Base-by-base conservation (phyloP, 92 coral and sea anemone species). In the Metridium senile region DNA sequence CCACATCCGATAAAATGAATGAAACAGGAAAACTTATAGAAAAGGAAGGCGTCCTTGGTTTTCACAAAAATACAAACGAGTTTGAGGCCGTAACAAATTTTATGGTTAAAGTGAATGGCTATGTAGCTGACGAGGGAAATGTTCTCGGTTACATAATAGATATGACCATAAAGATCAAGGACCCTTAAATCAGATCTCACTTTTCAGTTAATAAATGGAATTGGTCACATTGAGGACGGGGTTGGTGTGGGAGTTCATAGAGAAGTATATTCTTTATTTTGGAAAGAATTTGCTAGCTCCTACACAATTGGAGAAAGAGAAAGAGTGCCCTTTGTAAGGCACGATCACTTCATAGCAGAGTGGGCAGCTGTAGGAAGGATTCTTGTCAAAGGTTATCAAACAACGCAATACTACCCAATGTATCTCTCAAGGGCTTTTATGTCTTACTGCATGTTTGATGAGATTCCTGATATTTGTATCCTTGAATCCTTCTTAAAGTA, bases 291-390 rank as follows among this genome's bases (percentile, higher is more conserved):
- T 56, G 43, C 86, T 29, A 82, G 43, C 62, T 68, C 86, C 30
- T 74, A 74, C 81, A 75, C 86, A n/a, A 35, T 82, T 17, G 85
- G 89, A 21, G 92, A 87, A 61, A 77, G 87, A 26, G 82, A 87
- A 35, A 71, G 91, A 74, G 88, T 70, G 25, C 88, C 85, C 0
- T 89, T 81, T 62, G 78, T 85, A 7, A 65, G 90, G 66, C 89
- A 89, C 68, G 87, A 88, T 52, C 89, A 85, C 46, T 89, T 89
- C 65, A 75, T 89, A 54, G 80, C 82, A 68, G 87, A 86, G 54
- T 83, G 91, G 91, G 84, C 57, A 66, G 91, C 89, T 35, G 62
- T 90, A n/a, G 89, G 82, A 11, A 70, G 91, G 31, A 83, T 90
- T 58, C 74, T 86, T 26, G 88, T 86, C 21, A 89, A 78, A 52